Percentiles rank a stretch among this genome's conserved stretches.
Evolutionary conservation across 2,113 vertebrate genomes (phyloP).

Genomic region (Istiophorus platypterus): DNA sequence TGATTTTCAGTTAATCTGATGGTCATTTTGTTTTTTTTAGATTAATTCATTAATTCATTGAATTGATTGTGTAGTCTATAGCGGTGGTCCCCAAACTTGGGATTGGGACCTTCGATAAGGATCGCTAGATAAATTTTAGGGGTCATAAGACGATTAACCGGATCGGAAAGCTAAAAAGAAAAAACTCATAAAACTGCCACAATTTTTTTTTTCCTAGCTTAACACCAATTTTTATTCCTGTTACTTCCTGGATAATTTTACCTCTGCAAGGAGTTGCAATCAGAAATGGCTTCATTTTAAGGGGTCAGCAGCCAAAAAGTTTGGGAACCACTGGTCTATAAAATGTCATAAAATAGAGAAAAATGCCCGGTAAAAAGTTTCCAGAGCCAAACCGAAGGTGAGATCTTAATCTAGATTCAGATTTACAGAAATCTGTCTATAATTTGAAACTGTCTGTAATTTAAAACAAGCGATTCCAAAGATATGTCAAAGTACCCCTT

Average conservation of each 20-base stretch:
- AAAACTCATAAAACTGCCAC: no score
- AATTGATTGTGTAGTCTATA: no score
- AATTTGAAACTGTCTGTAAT: neutral
- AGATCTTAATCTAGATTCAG: neutral
- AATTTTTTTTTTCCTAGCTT: no score
- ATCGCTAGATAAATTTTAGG: no score
- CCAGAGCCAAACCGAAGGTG: neutral
- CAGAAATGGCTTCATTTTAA: neutral
- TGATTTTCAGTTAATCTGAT: no score
- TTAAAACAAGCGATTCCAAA: neutral
- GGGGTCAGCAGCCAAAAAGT: neutral
- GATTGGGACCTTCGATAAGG: neutral
- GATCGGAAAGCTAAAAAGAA: no score
- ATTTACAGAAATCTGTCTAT: no score
- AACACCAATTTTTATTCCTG: neutral
- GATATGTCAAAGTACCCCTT: conserved; percentile 25
- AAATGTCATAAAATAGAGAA: neutral
- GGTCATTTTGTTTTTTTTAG: neutral
- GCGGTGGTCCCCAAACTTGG: neutral
- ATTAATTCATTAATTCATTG: neutral
- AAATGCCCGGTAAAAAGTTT: no score
- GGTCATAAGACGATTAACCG: no score
- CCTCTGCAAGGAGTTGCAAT: neutral
- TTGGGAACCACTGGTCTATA: neutral
- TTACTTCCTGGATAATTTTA: neutral